Base-by-base conservation (phyloP, 2,888 invertebrate species). In the Netelia fuscicornis region DNA sequence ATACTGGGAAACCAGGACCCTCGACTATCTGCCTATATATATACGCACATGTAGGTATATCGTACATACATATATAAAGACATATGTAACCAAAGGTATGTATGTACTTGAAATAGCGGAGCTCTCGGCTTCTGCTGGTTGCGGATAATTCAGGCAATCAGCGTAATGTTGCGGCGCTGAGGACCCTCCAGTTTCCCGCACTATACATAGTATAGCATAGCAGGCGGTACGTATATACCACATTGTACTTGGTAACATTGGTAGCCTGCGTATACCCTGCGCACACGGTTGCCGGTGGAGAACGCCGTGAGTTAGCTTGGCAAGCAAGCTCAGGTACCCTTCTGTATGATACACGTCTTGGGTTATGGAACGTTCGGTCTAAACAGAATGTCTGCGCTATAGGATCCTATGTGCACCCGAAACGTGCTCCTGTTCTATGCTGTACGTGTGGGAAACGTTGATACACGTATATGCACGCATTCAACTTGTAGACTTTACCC, bases 131-230 rank as follows among this genome's bases (percentile, higher is more conserved):
- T 82, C 81, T 68, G 88, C 90, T 89, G 92, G 92, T 92, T 92
- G 91, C 91, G 92, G 92, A 93, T 93, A 93, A 93, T 93, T 93
- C 93, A 92, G 93, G 93, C 93, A 93, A 93, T 93, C 93, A 93
- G 92, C 92, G 92, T 93, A 93, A 93, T 93, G 93, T 92, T 93
- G 93, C 91, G 90, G 91, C 90, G 89, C 89, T 91, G 92, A 92
- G 92, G 91, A 91, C 91, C 91, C 93, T 93, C 91, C 90, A 91
- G 89, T 89, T 88, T 86, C 85, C 89, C 81, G 74, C 64, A 84
- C 86, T 87, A 86, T 88, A 88, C 90, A 87, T 87, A 80, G 65
- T 42, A 48, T 52, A 79, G 42, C 56, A 52, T 42, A n/a, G 48
- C 30, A 30, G 52, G 10, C 20, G 42, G 64, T 71, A 37, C 25